Percentiles rank a stretch among this genome's conserved stretches.
phyloP scores from a whole-genome alignment of 2,888 invertebrate species.

The Lepidocyrtoides sp. region DNA sequence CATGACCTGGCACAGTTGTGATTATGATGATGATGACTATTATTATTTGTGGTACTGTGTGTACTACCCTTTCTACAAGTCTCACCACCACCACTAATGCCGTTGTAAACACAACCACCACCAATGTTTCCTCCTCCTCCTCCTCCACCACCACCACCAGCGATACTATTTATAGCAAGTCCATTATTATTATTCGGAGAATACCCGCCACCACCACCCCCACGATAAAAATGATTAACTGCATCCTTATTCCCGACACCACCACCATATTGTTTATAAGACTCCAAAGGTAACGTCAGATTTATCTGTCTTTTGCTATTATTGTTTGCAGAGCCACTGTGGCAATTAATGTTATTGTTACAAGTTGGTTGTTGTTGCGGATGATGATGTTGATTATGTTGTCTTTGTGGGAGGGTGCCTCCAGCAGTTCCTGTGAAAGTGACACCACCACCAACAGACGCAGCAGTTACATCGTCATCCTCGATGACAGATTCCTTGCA shows the following conservation, averaged over 20 bases:
- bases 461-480: slow-evolving; percentile 60
- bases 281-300: slow-evolving; percentile 60
- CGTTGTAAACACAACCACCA: slow-evolving; percentile 26
- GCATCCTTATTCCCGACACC: slow-evolving; percentile 17
- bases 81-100: slow-evolving; percentile 31
- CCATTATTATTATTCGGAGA: slow-evolving; percentile 55
- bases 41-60: slow-evolving; percentile 57
- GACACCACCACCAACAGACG: slow-evolving; percentile 34
- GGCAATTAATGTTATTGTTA: slow-evolving; percentile 28
- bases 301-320: slow-evolving; percentile 59
- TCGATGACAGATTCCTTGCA: slow-evolving; percentile 76
- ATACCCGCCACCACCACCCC: background rate
- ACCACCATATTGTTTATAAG: slow-evolving; percentile 53
- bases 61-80: slow-evolving; percentile 41
- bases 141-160: slow-evolving; percentile 31
- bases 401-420: slow-evolving; percentile 63
- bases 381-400: slow-evolving; percentile 45
- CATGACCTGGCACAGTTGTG: slow-evolving; percentile 78
- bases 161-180: slow-evolving; percentile 45
- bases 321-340: background rate
- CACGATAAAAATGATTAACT: slow-evolving; percentile 26
- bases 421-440: slow-evolving; percentile 5
- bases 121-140: background rate
- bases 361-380: background rate
- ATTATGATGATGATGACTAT: slow-evolving; percentile 58